Percentiles rank a stretch among this genome's conserved stretches.
phyloP scores from a whole-genome alignment of 2,113 vertebrate species.

The Xiphophorus couchianus region DNA sequence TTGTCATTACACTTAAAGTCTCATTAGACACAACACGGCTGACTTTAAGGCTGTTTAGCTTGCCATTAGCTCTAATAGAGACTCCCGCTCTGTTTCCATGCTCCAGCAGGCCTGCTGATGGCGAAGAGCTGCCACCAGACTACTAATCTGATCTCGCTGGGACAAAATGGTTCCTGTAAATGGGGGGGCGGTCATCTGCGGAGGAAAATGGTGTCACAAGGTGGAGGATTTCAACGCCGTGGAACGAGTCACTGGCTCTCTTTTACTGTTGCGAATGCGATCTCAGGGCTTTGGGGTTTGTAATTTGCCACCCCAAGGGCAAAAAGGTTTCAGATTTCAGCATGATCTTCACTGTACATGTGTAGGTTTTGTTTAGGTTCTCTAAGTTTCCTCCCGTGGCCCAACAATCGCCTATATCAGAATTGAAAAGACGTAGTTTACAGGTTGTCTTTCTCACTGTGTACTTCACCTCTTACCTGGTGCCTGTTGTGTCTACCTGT shows the following conservation, averaged over 20 bases:
- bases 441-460: too few relatives aligned
- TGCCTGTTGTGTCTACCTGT: too few relatives aligned
- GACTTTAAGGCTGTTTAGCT: slow-evolving; percentile 69
- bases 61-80: slow-evolving; percentile 71
- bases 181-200: neutral
- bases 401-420: too few relatives aligned
- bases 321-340: too few relatives aligned
- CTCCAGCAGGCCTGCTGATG: slow-evolving; percentile 60
- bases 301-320: neutral
- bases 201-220: slow-evolving; percentile 44
- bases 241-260: neutral
- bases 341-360: too few relatives aligned
- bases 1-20: slow-evolving; percentile 67
- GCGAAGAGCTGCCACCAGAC: slow-evolving; percentile 45
- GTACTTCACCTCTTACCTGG: too few relatives aligned
- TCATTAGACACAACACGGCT: slow-evolving; percentile 66
- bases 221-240: slow-evolving; percentile 17
- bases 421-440: too few relatives aligned
- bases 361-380: too few relatives aligned
- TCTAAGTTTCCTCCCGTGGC: too few relatives aligned
- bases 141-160: slow-evolving; percentile 62
- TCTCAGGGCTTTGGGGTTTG: neutral
- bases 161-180: slow-evolving; percentile 68
- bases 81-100: slow-evolving; percentile 59
- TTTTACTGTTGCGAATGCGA: neutral